Percentiles rank a stretch among this genome's conserved stretches.
phyloP scores from a whole-genome alignment of 1,140 invertebrate species.

The Mercenaria mercenaria region DNA sequence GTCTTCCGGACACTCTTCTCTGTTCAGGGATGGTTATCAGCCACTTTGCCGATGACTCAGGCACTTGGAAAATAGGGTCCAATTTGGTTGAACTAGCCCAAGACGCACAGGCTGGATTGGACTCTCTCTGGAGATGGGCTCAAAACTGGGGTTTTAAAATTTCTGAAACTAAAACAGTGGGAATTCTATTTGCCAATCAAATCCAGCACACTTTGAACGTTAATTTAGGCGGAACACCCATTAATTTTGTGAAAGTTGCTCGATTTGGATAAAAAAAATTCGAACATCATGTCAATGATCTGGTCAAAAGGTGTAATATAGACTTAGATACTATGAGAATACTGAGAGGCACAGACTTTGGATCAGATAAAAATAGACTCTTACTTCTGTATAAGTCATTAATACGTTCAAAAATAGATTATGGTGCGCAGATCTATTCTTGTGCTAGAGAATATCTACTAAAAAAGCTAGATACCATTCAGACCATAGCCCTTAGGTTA shows the following conservation, averaged over 20 bases:
- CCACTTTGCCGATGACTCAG: slow-evolving; percentile 35
- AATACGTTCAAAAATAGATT: slow-evolving; percentile 13
- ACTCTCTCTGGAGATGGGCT: slow-evolving; percentile 19
- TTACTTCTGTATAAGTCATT: neutral
- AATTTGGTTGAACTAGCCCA: neutral
- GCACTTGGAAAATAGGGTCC: neutral
- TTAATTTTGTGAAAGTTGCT: neutral
- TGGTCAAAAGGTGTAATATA: slow-evolving; percentile 4
- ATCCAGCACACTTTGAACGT: neutral
- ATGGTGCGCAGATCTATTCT: neutral
- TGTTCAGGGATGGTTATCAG: neutral
- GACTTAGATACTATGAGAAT: neutral
- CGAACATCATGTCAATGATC: neutral
- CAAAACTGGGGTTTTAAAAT: slow-evolving; percentile 34
- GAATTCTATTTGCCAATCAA: slow-evolving; percentile 31
- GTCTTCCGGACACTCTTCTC: neutral
- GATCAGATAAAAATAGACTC: neutral
- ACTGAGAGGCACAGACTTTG: neutral
- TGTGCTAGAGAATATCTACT: neutral
- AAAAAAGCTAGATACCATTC: neutral
- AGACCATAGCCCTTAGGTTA: neutral
- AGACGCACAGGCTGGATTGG: neutral
- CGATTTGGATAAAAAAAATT: slow-evolving; percentile 29
- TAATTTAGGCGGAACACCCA: neutral
- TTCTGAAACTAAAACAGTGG: slow-evolving; percentile 39